A percentile compares a stretch with the other conserved stretches of the same genome.
Conservation (phyloP, 2,888 invertebrate species). For the Pycnomerus fuliginosus region DNA sequence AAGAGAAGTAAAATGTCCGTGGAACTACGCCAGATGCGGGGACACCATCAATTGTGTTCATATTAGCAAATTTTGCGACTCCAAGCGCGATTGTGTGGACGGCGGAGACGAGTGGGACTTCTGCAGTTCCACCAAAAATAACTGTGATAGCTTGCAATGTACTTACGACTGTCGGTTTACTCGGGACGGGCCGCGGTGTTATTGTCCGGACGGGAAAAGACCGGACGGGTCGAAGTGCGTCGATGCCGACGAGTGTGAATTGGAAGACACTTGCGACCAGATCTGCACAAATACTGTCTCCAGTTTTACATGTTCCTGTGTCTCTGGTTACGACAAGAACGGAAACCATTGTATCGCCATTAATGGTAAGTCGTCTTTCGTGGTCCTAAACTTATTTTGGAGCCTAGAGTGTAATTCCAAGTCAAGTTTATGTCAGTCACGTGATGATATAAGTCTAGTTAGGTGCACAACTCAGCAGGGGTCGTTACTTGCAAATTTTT, state of each 20-base stretch:
- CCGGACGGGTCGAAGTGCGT: constrained; percentile 64
- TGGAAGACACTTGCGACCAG: constrained; percentile 73
- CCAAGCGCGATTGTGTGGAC: constrained; percentile 65
- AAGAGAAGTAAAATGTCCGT: constrained; percentile 63
- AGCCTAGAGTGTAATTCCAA: too few species aligned
- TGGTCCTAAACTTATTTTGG: too few species aligned
- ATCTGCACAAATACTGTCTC: constrained; percentile 67
- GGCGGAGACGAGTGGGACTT: constrained; percentile 72
- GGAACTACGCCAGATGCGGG: constrained; percentile 69
- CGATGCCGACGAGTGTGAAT: constrained; percentile 76
- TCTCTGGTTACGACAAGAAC: constrained; percentile 65
- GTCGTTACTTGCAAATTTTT: too few species aligned
- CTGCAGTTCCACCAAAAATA: constrained; percentile 55
- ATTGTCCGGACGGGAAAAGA: constrained; percentile 69
- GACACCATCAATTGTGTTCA: constrained; percentile 62
- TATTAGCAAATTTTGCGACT: constrained; percentile 67
- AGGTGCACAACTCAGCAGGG: too few species aligned
- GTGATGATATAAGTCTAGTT: too few species aligned
- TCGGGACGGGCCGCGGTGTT: constrained; percentile 70
- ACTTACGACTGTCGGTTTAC: constrained; percentile 70
- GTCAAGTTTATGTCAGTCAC: too few species aligned
- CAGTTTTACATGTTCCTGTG: constrained; percentile 73
- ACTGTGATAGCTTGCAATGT: constrained; percentile 45
- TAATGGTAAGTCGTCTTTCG: constrained; percentile 75
- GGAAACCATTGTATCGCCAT: constrained; percentile 64